Conservation (phyloP, 2,888 invertebrate species). For the Ornithoptera priamus region DNA sequence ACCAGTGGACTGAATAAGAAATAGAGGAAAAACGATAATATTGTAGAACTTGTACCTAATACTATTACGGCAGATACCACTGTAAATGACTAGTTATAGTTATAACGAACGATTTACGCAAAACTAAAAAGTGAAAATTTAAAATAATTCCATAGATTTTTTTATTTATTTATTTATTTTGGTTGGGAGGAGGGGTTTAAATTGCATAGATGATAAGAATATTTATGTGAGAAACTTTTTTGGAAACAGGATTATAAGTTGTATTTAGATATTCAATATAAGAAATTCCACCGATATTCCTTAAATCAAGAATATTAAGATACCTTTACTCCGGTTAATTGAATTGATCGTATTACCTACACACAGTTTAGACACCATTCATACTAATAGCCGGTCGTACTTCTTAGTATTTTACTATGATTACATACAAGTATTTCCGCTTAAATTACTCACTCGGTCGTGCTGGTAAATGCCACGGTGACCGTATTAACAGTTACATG, state of each 20-base stretch:
- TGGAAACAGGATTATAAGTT: background rate
- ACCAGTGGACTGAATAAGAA: no score
- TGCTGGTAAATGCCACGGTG: conserved; percentile 21
- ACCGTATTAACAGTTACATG: conserved; percentile 4
- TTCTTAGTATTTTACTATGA: conserved; percentile 23
- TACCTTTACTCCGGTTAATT: background rate
- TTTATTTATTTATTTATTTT: no score
- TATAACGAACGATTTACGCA: no score
- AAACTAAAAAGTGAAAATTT: no score
- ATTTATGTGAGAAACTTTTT: background rate
- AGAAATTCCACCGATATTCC: background rate
- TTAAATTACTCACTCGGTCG: conserved; percentile 21
- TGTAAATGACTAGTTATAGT: no score
- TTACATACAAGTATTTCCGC: conserved; percentile 22
- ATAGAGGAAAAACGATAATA: no score
- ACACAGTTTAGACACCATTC: conserved; percentile 8
- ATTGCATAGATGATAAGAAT: no score
- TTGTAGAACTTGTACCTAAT: no score
- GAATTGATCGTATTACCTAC: background rate
- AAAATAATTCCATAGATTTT: no score
- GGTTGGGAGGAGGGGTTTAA: no score
- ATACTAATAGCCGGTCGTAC: background rate
- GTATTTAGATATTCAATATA: background rate
- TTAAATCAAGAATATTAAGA: background rate
- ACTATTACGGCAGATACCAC: no score